phyloP scores from a whole-genome alignment of 2,113 vertebrate species.

The Rhagologus leucostigma region DNA sequence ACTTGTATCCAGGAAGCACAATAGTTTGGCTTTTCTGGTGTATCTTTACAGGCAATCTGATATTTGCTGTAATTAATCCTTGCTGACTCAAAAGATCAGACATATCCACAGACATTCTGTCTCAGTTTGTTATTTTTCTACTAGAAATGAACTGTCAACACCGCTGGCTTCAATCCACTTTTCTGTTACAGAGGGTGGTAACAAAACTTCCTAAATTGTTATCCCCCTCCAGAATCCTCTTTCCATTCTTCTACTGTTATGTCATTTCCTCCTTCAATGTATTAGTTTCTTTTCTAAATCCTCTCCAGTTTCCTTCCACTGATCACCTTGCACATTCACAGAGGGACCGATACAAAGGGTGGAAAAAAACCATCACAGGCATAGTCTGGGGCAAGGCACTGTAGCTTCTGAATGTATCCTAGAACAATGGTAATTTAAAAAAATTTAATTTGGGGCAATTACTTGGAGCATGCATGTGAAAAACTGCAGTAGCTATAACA shows the following conservation, averaged over 20 bases:
- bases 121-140: background rate
- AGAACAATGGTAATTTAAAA: background rate
- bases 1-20: background rate
- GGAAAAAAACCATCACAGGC: background rate
- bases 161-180: background rate
- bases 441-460: background rate
- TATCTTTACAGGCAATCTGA: slow-evolving; percentile 1
- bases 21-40: background rate
- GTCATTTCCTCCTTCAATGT: background rate
- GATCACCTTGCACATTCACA: background rate
- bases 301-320: background rate
- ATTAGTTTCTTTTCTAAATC: background rate
- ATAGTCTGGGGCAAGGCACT: background rate
- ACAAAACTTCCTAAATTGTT: background rate
- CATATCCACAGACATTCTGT: background rate
- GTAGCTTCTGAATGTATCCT: background rate
- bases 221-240: background rate
- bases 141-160: background rate
- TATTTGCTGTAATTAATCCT: slow-evolving; percentile 21
- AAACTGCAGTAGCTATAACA: background rate
- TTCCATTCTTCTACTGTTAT: background rate
- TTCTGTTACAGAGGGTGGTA: background rate
- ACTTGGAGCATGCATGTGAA: background rate
- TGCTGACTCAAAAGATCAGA: background rate
- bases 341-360: background rate